Evolutionary conservation across 2,797 vertebrate genomes (phyloP).

Genomic region (Gobionotothen gibberifrons): DNA sequence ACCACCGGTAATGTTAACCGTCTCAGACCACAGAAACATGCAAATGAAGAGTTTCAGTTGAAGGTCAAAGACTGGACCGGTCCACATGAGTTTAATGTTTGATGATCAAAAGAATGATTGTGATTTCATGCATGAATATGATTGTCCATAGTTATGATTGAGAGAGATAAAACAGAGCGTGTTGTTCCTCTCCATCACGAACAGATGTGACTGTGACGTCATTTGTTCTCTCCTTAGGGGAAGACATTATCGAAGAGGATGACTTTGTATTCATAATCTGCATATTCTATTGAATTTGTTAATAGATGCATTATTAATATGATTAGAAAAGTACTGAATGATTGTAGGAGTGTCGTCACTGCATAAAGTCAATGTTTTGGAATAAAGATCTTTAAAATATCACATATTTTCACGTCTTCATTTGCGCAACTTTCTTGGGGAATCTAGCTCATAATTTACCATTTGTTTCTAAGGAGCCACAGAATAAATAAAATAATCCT

Average conservation of each 20-base stretch:
- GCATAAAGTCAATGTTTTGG: not conserved
- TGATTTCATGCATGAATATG: constrained; percentile 55
- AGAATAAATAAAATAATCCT: constrained; percentile 16
- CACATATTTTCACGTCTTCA: not conserved
- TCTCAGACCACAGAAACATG: constrained; percentile 46
- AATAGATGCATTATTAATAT: not conserved
- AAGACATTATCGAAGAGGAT: not conserved
- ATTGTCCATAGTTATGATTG: constrained; percentile 32
- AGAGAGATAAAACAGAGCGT: constrained; percentile 27
- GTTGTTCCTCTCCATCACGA: not conserved
- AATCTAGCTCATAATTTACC: not conserved
- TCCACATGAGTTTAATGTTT: not conserved
- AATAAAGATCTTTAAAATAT: not conserved
- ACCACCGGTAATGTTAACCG: constrained; percentile 19
- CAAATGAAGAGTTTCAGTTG: constrained; percentile 36
- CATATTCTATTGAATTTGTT: too few species aligned
- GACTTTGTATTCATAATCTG: not conserved
- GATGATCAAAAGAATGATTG: constrained; percentile 43
- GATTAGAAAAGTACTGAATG: not conserved
- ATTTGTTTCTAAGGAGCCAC: not conserved
- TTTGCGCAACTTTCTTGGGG: not conserved
- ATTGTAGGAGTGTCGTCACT: not conserved
- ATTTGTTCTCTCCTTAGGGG: constrained; percentile 1
- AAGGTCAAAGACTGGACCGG: constrained; percentile 20
- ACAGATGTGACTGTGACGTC: constrained; percentile 8